Base-by-base conservation (phyloP, 1,140 invertebrate species). In the Asbolus verrucosus region DNA sequence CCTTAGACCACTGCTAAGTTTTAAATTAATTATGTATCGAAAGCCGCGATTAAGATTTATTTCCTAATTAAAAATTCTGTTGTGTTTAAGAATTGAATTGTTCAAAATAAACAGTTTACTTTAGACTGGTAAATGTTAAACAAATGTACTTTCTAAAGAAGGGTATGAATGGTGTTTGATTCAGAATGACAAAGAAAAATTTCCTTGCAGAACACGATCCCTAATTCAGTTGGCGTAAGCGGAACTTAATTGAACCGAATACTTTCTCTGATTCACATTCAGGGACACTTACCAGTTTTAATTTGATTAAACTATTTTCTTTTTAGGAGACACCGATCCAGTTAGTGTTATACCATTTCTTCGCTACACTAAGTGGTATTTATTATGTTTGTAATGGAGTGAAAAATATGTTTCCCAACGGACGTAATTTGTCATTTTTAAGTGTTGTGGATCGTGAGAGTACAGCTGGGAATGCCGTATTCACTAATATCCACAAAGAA, bases 191-290 rank as follows among this genome's bases (percentile, higher is more conserved):
- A 1, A 27, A 54, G 46, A 54, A 24, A 54, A 54, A 54, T 54
- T 54, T 54, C 46, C 21, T 54, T 27, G 19, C 46, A 1, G 39
- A 43, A 43, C 39, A 43, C 39, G 46, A 24, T 27, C 18, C 11
- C 9, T 50, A 50, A 50, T 50, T 50, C 43, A 50, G 21, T 16
- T 6, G 6, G 6, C 46, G 21, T 24, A 54, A 54, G 24, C 46
- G 46, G 46, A 27, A 54, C 19, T 54, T 54, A 54, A 54, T 54
- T 54, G 46, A 54, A 54, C 21, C 46, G 46, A 27, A 54, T 19
- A 50, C 46, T 54, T 54, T 24, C 46, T 14, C 39, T 38, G 2
- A n/a, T 5, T 2, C 11, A 30, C n/a, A 11, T 8, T 27, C 3
- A 27, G 8, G 24, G 24, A 27, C 24, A 8, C 24, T 27, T 27